These are phyloP conservation scores for Amblyjoppa proteus DNA, from an alignment of 2,888 invertebrate genomes.

Conservation along the genomic window DNA sequence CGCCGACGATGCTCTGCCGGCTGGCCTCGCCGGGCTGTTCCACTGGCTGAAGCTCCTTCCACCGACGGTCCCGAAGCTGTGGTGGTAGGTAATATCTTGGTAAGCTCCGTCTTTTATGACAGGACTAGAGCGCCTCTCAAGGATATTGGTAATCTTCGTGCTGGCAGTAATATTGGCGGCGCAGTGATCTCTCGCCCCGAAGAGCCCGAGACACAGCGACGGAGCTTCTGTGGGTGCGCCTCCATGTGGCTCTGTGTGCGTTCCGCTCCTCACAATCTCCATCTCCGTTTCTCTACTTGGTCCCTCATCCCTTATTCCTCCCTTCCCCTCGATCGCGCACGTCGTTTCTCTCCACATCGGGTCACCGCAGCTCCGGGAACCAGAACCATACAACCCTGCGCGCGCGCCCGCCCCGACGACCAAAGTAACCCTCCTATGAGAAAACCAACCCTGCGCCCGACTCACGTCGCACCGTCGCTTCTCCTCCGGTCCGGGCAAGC, in stretches of 20 bases:
- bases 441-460: slow-evolving; percentile 61
- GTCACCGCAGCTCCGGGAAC: slow-evolving; percentile 51
- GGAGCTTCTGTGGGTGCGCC: background rate
- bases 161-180: slow-evolving; percentile 84
- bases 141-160: slow-evolving; percentile 85
- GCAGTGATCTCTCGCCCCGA: slow-evolving; percentile 83
- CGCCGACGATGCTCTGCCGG: background rate
- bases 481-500: slow-evolving; percentile 74
- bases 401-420: slow-evolving; percentile 48
- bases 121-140: slow-evolving; percentile 84
- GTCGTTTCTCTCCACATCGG: slow-evolving; percentile 60
- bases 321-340: slow-evolving; percentile 18
- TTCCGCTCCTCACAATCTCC: slow-evolving; percentile 46
- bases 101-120: slow-evolving; percentile 85
- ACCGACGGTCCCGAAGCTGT: slow-evolving; percentile 39
- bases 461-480: slow-evolving; percentile 67
- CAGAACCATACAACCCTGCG: slow-evolving; percentile 62
- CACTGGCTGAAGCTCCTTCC: slow-evolving; percentile 39
- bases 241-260: slow-evolving; percentile 3
- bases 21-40: slow-evolving; percentile 10
- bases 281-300: slow-evolving; percentile 60
- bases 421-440: slow-evolving; percentile 47
- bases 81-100: slow-evolving; percentile 83
- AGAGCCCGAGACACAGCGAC: slow-evolving; percentile 66
- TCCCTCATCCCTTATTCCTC: slow-evolving; percentile 64